Percentiles rank a stretch among this genome's conserved stretches.
phyloP scores from a whole-genome alignment of 2,888 invertebrate species.

The Sinotaia quadrata region DNA sequence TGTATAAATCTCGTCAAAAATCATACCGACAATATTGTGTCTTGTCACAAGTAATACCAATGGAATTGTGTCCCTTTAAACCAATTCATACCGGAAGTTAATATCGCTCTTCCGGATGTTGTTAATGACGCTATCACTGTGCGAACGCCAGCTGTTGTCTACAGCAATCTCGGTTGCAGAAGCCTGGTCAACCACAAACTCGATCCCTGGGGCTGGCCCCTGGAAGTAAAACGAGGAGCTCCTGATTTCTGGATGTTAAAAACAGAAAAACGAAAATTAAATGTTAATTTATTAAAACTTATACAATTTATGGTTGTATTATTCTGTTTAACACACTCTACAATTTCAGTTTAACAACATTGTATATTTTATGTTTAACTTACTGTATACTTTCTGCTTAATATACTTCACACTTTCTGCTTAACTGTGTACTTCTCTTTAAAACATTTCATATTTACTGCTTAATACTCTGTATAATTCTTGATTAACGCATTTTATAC shows the following conservation, averaged over 20 bases:
- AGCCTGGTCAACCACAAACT: conserved; percentile 1
- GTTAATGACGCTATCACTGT: not conserved
- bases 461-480: too few relatives aligned
- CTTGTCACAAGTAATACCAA: not conserved
- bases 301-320: too few relatives aligned
- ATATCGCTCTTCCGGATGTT: conserved; percentile 1
- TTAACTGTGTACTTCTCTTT: too few relatives aligned
- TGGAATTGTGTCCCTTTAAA: not conserved
- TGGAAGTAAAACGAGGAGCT: not conserved
- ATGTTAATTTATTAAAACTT: too few relatives aligned
- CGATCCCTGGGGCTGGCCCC: not conserved
- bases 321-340: too few relatives aligned
- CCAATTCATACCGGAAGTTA: not conserved
- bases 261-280: too few relatives aligned
- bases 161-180: not conserved
- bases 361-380: too few relatives aligned
- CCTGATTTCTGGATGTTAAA: not conserved
- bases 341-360: too few relatives aligned
- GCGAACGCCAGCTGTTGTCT: not conserved
- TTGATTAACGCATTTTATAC: too few relatives aligned
- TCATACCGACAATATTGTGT: not conserved
- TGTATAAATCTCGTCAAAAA: not conserved
- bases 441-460: too few relatives aligned
- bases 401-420: too few relatives aligned
- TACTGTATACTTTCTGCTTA: too few relatives aligned